Evolutionary conservation across 1,140 invertebrate genomes (phyloP).

Genomic region (Tribolium madens): DNA sequence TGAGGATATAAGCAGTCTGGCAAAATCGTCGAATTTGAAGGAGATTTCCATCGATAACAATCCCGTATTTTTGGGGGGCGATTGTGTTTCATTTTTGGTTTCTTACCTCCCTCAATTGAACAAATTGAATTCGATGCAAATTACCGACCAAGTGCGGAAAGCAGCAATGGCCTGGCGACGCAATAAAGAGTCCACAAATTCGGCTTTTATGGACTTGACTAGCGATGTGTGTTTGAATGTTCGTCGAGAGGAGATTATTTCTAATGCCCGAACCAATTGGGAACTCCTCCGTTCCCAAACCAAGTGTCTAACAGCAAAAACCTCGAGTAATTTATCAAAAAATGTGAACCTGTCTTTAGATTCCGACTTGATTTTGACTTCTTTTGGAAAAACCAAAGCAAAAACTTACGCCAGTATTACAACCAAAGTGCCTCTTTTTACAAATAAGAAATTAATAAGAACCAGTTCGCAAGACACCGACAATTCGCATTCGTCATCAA

Average conservation of each 20-base stretch:
- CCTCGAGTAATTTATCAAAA: slow-evolving; percentile 48
- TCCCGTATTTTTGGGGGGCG: slow-evolving; percentile 79
- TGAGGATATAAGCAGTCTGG: slow-evolving; percentile 83
- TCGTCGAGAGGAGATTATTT: slow-evolving; percentile 80
- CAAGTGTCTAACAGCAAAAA: slow-evolving; percentile 65
- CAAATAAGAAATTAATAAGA: slow-evolving; percentile 57
- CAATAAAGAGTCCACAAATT: slow-evolving; percentile 79
- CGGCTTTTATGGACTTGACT: slow-evolving; percentile 75
- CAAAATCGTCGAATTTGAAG: slow-evolving; percentile 77
- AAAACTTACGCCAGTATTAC: slow-evolving; percentile 41
- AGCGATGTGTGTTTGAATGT: slow-evolving; percentile 76
- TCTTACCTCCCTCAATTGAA: slow-evolving; percentile 80
- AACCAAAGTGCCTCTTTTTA: slow-evolving; percentile 57
- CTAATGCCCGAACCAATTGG: slow-evolving; percentile 85
- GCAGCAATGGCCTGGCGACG: slow-evolving; percentile 81
- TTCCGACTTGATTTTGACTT: slow-evolving; percentile 62
- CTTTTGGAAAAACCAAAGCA: slow-evolving; percentile 52
- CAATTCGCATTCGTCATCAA: slow-evolving; percentile 66
- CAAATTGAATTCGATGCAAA: slow-evolving; percentile 78
- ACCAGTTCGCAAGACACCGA: slow-evolving; percentile 41
- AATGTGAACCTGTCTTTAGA: slow-evolving; percentile 59
- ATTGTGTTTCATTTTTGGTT: slow-evolving; percentile 83
- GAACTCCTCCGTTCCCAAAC: slow-evolving; percentile 79
- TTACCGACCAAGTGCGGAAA: slow-evolving; percentile 79
- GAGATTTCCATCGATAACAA: slow-evolving; percentile 91